Evolutionary conservation across 2,888 invertebrate species (phyloP).

Genomic region (Sphaerophoria rueppellii): DNA sequence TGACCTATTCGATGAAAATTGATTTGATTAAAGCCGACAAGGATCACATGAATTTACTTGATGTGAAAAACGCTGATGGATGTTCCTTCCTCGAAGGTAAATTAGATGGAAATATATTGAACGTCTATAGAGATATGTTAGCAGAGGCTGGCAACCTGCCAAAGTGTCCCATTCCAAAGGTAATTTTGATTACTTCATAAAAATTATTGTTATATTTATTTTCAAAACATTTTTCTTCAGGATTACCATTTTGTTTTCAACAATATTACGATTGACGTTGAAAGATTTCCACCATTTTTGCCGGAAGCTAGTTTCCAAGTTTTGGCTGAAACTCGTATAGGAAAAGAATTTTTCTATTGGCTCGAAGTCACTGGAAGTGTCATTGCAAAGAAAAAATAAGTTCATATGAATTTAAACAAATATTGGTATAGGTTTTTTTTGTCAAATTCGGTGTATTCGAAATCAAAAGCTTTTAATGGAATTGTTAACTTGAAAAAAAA

Average conservation of each 20-base stretch:
- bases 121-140: not conserved
- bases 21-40: not conserved
- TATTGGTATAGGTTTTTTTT: not conserved
- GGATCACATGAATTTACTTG: not conserved
- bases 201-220: not conserved
- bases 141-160: slow-evolving; percentile 4
- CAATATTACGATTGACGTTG: not conserved
- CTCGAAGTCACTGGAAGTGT: not conserved
- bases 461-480: too few relatives aligned
- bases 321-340: not conserved
- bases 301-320: slow-evolving; percentile 1
- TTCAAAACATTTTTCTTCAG: not conserved
- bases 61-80: not conserved
- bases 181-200: not conserved
- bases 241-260: slow-evolving; percentile 1
- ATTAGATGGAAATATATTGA: not conserved
- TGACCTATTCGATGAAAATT: not conserved
- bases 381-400: not conserved
- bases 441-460: not conserved
- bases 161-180: slow-evolving; percentile 8
- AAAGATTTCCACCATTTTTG: slow-evolving; percentile 29
- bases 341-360: not conserved
- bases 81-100: slow-evolving; percentile 6
- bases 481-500: too few relatives aligned
- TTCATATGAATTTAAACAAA: too few relatives aligned